phyloP scores from a whole-genome alignment of 2,797 vertebrate species.

The Coranthus polyacanthus region DNA sequence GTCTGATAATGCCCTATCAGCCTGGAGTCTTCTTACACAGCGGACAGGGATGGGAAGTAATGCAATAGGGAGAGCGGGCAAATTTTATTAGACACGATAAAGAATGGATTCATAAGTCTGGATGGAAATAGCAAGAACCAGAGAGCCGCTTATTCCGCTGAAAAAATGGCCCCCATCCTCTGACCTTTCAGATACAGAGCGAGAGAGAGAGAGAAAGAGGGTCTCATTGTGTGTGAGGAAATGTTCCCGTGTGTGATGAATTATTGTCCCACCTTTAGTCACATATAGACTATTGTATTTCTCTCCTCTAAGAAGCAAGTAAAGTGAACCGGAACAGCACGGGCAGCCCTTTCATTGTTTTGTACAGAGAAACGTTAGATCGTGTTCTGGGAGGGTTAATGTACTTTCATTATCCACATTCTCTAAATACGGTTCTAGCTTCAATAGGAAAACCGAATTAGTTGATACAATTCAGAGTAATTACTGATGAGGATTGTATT shows the following conservation, averaged over 20 bases:
- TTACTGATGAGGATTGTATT: neutral
- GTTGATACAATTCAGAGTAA: constrained; percentile 6
- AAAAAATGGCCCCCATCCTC: constrained; percentile 68
- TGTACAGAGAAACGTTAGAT: neutral
- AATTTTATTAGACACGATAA: constrained; percentile 85
- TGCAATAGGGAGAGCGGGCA: constrained; percentile 66
- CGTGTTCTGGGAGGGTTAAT: neutral
- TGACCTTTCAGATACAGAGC: constrained; percentile 65
- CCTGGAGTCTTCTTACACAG: constrained; percentile 64
- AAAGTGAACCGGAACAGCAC: constrained; percentile 9
- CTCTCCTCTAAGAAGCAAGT: constrained; percentile 15
- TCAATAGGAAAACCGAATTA: neutral
- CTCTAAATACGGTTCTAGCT: constrained; percentile 8
- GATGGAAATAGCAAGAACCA: constrained; percentile 70
- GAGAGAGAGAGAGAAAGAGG: constrained; percentile 35
- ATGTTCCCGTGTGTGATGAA: constrained; percentile 62
- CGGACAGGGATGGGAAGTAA: constrained; percentile 65
- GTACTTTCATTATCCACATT: neutral
- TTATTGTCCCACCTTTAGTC: constrained; percentile 47
- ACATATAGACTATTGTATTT: constrained; percentile 43
- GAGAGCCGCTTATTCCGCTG: constrained; percentile 59
- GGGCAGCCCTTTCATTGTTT: neutral
- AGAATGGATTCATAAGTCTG: constrained; percentile 80
- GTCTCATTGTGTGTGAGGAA: constrained; percentile 56
- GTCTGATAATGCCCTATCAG: constrained; percentile 75